A percentile compares a stretch with the other conserved stretches of the same genome.
Conservation (phyloP, 1,140 invertebrate species). For the Monochamus saltuarius region DNA sequence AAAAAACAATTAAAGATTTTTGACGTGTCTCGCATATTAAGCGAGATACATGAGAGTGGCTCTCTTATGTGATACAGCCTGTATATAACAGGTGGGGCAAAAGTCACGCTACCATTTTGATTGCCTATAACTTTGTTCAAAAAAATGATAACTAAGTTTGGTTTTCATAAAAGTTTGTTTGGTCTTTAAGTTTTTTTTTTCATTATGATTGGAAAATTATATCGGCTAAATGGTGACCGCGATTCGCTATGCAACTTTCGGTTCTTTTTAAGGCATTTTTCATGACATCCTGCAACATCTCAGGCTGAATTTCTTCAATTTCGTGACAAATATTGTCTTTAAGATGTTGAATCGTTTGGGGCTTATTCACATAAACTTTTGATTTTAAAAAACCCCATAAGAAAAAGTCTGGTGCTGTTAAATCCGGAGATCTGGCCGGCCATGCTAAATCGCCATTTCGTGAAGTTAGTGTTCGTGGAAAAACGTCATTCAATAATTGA, state of each 20-base stretch:
- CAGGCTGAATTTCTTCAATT: slow-evolving; percentile 11
- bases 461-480: slow-evolving; percentile 9
- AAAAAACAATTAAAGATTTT: too few relatives aligned
- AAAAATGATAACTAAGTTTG: slow-evolving; percentile 10
- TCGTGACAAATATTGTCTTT: slow-evolving; percentile 12
- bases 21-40: too few relatives aligned
- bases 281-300: slow-evolving; percentile 10
- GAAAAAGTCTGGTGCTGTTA: slow-evolving; percentile 9
- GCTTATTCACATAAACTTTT: slow-evolving; percentile 11
- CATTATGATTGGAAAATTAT: background rate
- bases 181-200: slow-evolving; percentile 3
- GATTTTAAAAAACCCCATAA: slow-evolving; percentile 7
- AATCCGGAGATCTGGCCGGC: slow-evolving; percentile 1
- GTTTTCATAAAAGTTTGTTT: slow-evolving; percentile 15
- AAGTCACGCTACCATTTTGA: slow-evolving; percentile 4
- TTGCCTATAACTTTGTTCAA: slow-evolving; percentile 9
- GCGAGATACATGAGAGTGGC: too few relatives aligned
- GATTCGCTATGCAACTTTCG: slow-evolving; percentile 3
- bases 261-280: slow-evolving; percentile 17
- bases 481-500: slow-evolving; percentile 12
- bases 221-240: slow-evolving; percentile 2
- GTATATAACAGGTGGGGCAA: background rate
- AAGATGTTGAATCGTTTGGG: slow-evolving; percentile 10
- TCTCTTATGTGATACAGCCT: too few relatives aligned
- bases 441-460: slow-evolving; percentile 2